phyloP scores from a whole-genome alignment of 1,140 invertebrate species.

The Leucophenga varia region DNA sequence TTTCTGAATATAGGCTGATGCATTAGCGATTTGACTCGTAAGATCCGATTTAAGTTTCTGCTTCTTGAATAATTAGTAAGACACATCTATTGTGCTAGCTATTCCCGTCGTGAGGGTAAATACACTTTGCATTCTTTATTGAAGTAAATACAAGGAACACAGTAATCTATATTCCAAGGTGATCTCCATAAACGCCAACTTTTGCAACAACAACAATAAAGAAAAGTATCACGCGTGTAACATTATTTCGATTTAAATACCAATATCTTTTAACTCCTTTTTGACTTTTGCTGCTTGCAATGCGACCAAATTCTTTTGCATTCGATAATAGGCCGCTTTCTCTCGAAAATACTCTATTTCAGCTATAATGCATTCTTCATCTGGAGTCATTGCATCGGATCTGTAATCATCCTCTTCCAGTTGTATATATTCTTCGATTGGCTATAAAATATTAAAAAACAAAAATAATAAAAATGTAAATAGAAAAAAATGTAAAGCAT shows the following conservation, averaged over 20 bases:
- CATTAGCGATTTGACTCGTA: too few relatives aligned
- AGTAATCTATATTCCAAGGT: too few relatives aligned
- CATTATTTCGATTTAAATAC: not conserved
- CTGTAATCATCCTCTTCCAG: not conserved
- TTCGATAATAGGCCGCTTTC: slow-evolving; percentile 16
- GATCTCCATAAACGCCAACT: too few relatives aligned
- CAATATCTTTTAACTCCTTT: slow-evolving; percentile 10
- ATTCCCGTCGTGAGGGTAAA: too few relatives aligned
- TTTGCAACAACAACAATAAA: too few relatives aligned
- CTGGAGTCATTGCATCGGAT: slow-evolving; percentile 1
- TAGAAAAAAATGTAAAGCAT: not conserved
- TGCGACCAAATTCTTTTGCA: slow-evolving; percentile 17
- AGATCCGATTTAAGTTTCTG: too few relatives aligned
- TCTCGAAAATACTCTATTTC: slow-evolving; percentile 21
- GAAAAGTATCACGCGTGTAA: too few relatives aligned
- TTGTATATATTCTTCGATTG: not conserved
- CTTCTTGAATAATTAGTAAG: too few relatives aligned
- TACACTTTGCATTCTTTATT: too few relatives aligned
- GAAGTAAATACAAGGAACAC: too few relatives aligned
- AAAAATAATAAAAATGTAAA: not conserved
- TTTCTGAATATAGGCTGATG: too few relatives aligned
- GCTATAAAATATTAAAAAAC: not conserved
- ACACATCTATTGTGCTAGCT: too few relatives aligned
- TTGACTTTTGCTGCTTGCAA: slow-evolving; percentile 17
- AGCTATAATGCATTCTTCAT: slow-evolving; percentile 12